Evolutionary conservation across 2,888 invertebrate genomes (phyloP), one percentile per base, ranked within the genome.

Genomic region (Chloroclystis v-ata): DNA sequence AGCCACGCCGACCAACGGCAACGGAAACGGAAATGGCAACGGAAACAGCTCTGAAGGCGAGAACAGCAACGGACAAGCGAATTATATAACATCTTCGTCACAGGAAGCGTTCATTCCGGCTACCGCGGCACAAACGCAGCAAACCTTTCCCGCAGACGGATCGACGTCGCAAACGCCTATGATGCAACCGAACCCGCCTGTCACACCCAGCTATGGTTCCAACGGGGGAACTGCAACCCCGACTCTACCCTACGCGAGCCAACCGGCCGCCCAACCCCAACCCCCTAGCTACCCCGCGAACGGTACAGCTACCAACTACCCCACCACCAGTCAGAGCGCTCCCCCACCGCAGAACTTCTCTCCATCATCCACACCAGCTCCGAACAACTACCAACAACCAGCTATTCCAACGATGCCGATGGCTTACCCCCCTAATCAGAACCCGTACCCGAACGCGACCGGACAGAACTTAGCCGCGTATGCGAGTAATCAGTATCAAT

Each of bases 401-500:
- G 75, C 69, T 46, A 63, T 79, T 25, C 72, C 78, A 0, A 78
- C 63, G 50, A 75, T 83, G 75, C 74, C 80, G 0, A 83, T 83
- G 16, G 70, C 65, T 0, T 83, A 76, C 38, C 78, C 79, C 5
- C 76, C 78, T 0, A 78, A 71, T 37, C 83, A 79, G 41, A 85
- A 84, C 49, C 86, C 84, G 0, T 86, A 86, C 43, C 86, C 86
- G 0, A 86, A 86, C 44, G 86, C 86, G 1, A 84, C 85, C 0
- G 86, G 86, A 0, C 86, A 86, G 42, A 86, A 86, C 56, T 66
- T 86, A 69, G 86, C 86, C 51, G 86, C 86, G 42, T 85, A 85
- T 44, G 85, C 86, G 1, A 84, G 75, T 54, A 85, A 83, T 46
- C 85, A 85, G 60, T 86, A 84, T 37, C 83, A 82, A 42, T 84